These are phyloP conservation scores for Tragelaphus imberbis DNA, from an alignment of 2,113 vertebrate genomes.

Conservation along the genomic window DNA sequence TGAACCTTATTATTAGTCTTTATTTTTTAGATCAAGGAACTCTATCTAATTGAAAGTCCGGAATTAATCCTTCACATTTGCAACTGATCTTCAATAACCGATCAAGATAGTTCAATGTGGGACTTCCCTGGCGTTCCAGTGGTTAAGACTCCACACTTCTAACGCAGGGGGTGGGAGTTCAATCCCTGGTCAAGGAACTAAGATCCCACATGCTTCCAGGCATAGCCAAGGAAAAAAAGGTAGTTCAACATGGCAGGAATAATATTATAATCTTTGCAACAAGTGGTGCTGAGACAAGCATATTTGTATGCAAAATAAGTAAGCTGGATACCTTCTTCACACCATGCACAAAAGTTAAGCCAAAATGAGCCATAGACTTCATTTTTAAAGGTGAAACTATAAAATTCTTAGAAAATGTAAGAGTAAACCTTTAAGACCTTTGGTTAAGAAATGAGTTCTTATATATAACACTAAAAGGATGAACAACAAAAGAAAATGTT, in stretches of 20 bases:
- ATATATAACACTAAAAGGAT: background rate
- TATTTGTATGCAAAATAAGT: background rate
- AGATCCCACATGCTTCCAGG: background rate
- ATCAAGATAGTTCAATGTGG: background rate
- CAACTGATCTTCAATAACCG: background rate
- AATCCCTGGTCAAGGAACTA: background rate
- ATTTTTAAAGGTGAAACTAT: background rate
- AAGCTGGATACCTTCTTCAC: background rate
- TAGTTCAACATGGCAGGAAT: background rate
- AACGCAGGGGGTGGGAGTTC: background rate
- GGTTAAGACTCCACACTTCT: background rate
- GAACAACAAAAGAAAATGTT: background rate
- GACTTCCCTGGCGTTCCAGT: background rate
- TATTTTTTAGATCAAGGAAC: background rate
- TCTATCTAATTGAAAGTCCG: background rate
- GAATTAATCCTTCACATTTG: background rate
- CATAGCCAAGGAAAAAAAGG: background rate
- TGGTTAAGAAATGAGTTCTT: background rate
- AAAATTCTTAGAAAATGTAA: background rate
- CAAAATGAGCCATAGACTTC: background rate
- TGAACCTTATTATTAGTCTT: background rate
- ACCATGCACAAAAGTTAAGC: background rate
- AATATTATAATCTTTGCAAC: background rate
- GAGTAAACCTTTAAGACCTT: background rate
- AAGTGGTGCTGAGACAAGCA: background rate